Conservation (phyloP, 2,888 invertebrate species). For the Punctoribates punctum region DNA sequence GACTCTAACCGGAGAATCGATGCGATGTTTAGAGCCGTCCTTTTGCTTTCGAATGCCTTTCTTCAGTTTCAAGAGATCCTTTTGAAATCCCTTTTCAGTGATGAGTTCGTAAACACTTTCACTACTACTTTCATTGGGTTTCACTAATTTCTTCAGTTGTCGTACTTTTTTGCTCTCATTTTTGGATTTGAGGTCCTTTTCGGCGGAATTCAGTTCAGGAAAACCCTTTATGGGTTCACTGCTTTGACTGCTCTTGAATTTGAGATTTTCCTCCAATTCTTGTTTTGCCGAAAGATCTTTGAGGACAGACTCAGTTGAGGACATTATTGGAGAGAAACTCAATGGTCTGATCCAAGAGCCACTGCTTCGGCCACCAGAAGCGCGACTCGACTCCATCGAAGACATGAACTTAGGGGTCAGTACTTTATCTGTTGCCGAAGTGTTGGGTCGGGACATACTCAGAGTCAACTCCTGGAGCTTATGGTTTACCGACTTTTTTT, state of each 20-base stretch:
- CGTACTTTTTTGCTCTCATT: neutral
- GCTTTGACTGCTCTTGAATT: neutral
- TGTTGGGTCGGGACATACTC: neutral
- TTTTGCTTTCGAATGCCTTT: neutral
- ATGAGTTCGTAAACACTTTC: conserved; percentile 14
- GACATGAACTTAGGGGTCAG: conserved; percentile 12
- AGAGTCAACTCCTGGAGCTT: conserved; percentile 9
- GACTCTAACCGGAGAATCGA: neutral
- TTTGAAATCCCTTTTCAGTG: neutral
- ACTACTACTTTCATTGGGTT: neutral
- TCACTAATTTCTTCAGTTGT: neutral
- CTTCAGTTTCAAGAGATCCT: neutral
- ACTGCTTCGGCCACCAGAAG: neutral
- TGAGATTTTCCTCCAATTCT: neutral
- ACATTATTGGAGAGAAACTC: neutral
- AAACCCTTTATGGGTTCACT: no score
- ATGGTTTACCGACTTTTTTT: neutral
- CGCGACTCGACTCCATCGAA: neutral
- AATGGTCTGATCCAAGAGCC: neutral
- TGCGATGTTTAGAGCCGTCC: neutral
- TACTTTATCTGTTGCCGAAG: neutral
- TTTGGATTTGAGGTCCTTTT: neutral
- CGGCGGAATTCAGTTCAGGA: no score
- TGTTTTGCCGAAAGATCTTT: conserved; percentile 20
- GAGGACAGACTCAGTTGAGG: neutral